These are phyloP conservation scores for Neosalanx taihuensis DNA, from an alignment of 2,797 vertebrate genomes.

Conservation along the genomic window DNA sequence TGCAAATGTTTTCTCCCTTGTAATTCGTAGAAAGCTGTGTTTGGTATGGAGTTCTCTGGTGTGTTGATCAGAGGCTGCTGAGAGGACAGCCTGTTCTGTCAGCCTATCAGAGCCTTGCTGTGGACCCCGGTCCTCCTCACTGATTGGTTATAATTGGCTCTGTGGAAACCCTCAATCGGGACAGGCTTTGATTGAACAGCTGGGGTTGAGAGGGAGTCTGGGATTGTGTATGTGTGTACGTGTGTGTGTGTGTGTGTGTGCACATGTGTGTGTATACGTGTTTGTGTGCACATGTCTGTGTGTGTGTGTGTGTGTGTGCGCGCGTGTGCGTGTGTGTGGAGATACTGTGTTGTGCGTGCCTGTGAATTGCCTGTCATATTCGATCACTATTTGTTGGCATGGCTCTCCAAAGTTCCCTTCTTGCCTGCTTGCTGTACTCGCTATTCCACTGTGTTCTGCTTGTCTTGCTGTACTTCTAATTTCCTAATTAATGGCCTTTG, in stretches of 20 bases:
- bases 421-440: neutral
- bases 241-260: conserved; percentile 10
- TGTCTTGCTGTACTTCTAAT: conserved; percentile 51
- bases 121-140: neutral
- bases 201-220: conserved; percentile 7
- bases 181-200: conserved; percentile 28
- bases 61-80: conserved; percentile 15
- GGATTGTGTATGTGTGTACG: neutral
- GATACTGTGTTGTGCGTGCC: neutral
- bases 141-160: conserved; percentile 38
- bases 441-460: conserved; percentile 32
- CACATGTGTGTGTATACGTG: no score
- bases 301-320: neutral
- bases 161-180: conserved; percentile 5
- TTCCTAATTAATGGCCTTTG: conserved; percentile 56
- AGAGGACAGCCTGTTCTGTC: conserved; percentile 17
- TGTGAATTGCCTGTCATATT: no score
- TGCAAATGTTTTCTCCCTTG: conserved; percentile 22
- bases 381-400: no score
- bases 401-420: neutral
- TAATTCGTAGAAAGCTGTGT: neutral
- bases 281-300: no score
- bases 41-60: neutral
- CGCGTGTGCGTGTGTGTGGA: neutral
- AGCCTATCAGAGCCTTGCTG: conserved; percentile 25